Conservation (phyloP, 2,888 invertebrate genomes). For the Epinotia brunnichana region DNA sequence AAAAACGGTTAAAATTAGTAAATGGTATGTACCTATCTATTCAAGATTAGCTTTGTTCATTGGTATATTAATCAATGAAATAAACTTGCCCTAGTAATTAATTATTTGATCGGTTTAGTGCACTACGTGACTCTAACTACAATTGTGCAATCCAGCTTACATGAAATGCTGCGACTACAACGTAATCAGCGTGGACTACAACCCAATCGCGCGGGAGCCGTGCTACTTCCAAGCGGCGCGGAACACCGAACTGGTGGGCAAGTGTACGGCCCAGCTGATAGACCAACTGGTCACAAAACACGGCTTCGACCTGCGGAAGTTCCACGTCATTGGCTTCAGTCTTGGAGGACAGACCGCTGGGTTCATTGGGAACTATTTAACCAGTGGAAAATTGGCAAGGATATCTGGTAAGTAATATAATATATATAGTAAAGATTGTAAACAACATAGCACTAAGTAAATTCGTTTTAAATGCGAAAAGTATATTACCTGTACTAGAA, state of each 20-base stretch:
- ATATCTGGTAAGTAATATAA: slow-evolving; percentile 84
- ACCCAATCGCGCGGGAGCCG: slow-evolving; percentile 81
- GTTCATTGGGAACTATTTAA: slow-evolving; percentile 75
- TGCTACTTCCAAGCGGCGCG: slow-evolving; percentile 84
- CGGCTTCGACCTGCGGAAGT: slow-evolving; percentile 68
- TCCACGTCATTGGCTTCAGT: slow-evolving; percentile 87
- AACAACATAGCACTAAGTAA: too few species aligned
- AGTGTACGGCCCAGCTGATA: slow-evolving; percentile 84
- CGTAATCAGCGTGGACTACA: slow-evolving; percentile 85
- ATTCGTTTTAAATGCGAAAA: too few species aligned
- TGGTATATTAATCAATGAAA: too few species aligned
- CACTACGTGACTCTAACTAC: too few species aligned
- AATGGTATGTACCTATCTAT: too few species aligned
- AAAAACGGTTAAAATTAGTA: background rate
- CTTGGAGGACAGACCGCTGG: slow-evolving; percentile 86
- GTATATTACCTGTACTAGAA: too few species aligned
- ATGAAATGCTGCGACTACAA: slow-evolving; percentile 83
- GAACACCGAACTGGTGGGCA: slow-evolving; percentile 84
- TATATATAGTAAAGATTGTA: too few species aligned
- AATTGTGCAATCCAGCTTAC: slow-evolving; percentile 69
- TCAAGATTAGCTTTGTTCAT: too few species aligned
- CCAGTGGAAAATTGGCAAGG: slow-evolving; percentile 72
- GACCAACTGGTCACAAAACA: slow-evolving; percentile 74
- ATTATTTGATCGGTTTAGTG: too few species aligned
- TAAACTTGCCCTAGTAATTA: too few species aligned